phyloP scores from a whole-genome alignment of 2,888 invertebrate species.

The Aradus depressus region DNA sequence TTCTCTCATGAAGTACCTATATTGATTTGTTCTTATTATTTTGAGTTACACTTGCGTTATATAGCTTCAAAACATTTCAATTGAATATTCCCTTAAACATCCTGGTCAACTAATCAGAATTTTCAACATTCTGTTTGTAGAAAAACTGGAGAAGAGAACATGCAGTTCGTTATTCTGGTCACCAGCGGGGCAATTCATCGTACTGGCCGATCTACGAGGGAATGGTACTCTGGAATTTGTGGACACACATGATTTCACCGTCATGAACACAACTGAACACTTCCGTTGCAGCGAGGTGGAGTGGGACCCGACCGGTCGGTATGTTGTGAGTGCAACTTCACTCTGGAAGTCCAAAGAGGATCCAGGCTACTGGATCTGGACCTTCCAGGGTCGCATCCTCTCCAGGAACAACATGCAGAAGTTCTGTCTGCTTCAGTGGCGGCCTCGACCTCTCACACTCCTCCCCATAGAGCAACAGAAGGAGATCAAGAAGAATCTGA shows the following conservation, averaged over 20 bases:
- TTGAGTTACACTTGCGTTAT: background rate
- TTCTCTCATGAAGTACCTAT: background rate
- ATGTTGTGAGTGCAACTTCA: slow-evolving; percentile 88
- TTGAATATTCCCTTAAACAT: no score
- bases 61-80: background rate
- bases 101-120: background rate
- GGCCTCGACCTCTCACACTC: slow-evolving; percentile 82
- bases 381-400: slow-evolving; percentile 77
- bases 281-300: slow-evolving; percentile 91
- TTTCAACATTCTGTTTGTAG: slow-evolving; percentile 32
- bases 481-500: slow-evolving; percentile 94
- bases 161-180: slow-evolving; percentile 85
- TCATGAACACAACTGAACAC: slow-evolving; percentile 91
- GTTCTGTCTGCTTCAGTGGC: slow-evolving; percentile 91
- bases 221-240: slow-evolving; percentile 90
- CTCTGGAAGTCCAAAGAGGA: slow-evolving; percentile 84
- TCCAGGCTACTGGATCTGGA: slow-evolving; percentile 91
- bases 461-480: slow-evolving; percentile 75
- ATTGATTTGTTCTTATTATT: background rate
- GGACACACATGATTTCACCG: slow-evolving; percentile 87
- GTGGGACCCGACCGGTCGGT: slow-evolving; percentile 99
- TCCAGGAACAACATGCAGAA: slow-evolving; percentile 78
- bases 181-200: slow-evolving; percentile 88
- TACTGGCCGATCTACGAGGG: slow-evolving; percentile 73
- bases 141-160: slow-evolving; percentile 62